Conservation (phyloP, 2,113 vertebrate genomes). For the Saguinus midas region DNA sequence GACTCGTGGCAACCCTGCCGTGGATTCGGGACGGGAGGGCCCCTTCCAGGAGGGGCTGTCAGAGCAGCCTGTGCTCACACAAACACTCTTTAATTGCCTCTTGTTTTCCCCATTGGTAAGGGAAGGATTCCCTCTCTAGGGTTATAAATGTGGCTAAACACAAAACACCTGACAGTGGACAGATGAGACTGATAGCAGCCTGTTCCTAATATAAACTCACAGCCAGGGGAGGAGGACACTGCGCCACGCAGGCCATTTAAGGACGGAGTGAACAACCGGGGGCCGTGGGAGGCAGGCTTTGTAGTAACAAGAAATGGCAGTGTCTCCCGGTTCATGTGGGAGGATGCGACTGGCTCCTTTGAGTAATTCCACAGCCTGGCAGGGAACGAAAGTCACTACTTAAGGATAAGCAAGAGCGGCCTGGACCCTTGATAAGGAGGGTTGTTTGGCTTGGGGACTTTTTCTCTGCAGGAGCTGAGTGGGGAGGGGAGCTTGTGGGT, state of each 20-base stretch:
- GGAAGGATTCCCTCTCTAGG: not conserved
- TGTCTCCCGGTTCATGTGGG: not conserved
- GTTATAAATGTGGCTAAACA: not conserved
- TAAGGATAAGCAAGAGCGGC: not conserved
- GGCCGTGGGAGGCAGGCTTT: not conserved
- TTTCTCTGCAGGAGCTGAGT: not conserved
- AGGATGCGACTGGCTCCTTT: not conserved
- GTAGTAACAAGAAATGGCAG: not conserved
- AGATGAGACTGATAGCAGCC: not conserved
- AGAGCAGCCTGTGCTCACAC: not conserved
- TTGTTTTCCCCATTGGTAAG: not conserved
- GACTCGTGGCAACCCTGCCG: no score
- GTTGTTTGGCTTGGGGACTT: not conserved
- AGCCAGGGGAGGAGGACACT: not conserved
- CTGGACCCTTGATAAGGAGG: not conserved
- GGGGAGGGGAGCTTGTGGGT: not conserved
- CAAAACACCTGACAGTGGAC: no score
- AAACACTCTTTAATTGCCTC: not conserved
- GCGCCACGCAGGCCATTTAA: not conserved
- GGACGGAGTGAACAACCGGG: not conserved
- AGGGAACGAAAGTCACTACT: not conserved
- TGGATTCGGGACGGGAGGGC: not conserved
- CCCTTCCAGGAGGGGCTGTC: no score
- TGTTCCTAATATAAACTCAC: rapidly evolving
- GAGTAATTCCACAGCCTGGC: not conserved